These are phyloP conservation scores for Corydoras maculifer DNA, from an alignment of 2,113 vertebrate genomes.

Conservation along the genomic window DNA sequence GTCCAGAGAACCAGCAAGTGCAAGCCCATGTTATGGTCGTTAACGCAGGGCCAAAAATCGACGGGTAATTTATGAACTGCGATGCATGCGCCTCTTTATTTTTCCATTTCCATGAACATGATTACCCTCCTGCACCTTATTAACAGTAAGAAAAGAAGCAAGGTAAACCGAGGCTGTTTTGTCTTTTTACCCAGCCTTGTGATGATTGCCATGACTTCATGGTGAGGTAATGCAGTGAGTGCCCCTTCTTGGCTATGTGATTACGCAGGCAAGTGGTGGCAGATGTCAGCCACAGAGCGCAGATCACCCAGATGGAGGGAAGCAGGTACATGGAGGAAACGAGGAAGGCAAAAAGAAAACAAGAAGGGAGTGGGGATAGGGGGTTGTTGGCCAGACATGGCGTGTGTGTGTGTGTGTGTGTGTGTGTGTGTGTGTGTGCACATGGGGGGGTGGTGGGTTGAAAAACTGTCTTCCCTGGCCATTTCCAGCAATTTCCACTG, in stretches of 20 bases:
- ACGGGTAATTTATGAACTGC: constrained; percentile 2
- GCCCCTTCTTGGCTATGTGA: constrained; percentile 34
- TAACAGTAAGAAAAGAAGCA: constrained; percentile 18
- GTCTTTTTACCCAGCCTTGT: constrained; percentile 6
- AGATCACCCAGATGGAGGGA: constrained; percentile 19
- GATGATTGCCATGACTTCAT: constrained; percentile 39
- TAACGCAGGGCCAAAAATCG: constrained; percentile 1
- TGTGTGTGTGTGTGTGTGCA: not conserved
- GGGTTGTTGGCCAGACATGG: no score
- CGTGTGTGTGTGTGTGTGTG: not conserved
- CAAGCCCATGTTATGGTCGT: constrained; percentile 12
- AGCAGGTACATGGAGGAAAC: constrained; percentile 21
- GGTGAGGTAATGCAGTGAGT: constrained; percentile 28
- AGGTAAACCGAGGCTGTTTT: not conserved
- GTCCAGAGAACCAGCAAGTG: constrained; percentile 6
- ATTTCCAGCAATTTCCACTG: constrained; percentile 31
- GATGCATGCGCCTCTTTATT: not conserved
- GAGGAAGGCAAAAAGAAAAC: not conserved
- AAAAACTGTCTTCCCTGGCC: not conserved
- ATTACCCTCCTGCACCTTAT: not conserved
- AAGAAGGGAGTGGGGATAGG: not conserved
- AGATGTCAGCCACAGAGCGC: constrained; percentile 37
- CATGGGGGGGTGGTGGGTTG: not conserved
- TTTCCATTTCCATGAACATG: constrained; percentile 16
- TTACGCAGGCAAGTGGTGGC: constrained; percentile 36